Percentiles rank a stretch among this genome's conserved stretches.
phyloP scores from a whole-genome alignment of 2,797 vertebrate genomes.

The Enteromius viviparus region DNA sequence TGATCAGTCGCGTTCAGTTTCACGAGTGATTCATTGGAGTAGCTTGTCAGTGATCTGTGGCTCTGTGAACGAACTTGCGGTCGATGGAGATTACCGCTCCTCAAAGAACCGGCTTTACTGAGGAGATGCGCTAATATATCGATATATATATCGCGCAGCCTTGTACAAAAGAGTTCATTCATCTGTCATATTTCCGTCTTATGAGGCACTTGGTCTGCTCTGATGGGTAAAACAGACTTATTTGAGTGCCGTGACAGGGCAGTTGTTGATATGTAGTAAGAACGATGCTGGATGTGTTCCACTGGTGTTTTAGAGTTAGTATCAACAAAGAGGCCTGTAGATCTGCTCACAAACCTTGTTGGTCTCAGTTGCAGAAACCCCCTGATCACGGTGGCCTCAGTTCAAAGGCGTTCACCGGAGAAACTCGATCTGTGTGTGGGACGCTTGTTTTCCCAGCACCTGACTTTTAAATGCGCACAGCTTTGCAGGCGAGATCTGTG shows the following conservation, averaged over 20 bases:
- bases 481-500: background rate
- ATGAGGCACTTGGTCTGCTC: background rate
- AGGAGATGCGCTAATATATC: too few relatives aligned
- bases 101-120: too few relatives aligned
- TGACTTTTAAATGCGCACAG: slow-evolving; percentile 14
- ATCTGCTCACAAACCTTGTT: background rate
- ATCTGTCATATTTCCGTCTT: background rate
- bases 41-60: too few relatives aligned
- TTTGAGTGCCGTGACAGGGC: background rate
- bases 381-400: background rate
- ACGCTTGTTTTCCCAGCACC: slow-evolving; percentile 18
- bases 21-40: too few relatives aligned
- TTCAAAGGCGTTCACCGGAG: slow-evolving; percentile 30
- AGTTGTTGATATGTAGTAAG: background rate
- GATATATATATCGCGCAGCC: too few relatives aligned
- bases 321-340: slow-evolving; percentile 10
- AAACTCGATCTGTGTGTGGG: slow-evolving; percentile 23
- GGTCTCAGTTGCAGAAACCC: slow-evolving; percentile 26
- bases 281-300: background rate
- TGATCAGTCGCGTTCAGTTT: too few relatives aligned
- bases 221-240: background rate
- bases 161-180: too few relatives aligned
- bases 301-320: background rate
- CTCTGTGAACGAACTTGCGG: too few relatives aligned
- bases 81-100: too few relatives aligned